Base-by-base conservation (phyloP, 2,888 invertebrate species). In the Entomobrya multifasciata region DNA sequence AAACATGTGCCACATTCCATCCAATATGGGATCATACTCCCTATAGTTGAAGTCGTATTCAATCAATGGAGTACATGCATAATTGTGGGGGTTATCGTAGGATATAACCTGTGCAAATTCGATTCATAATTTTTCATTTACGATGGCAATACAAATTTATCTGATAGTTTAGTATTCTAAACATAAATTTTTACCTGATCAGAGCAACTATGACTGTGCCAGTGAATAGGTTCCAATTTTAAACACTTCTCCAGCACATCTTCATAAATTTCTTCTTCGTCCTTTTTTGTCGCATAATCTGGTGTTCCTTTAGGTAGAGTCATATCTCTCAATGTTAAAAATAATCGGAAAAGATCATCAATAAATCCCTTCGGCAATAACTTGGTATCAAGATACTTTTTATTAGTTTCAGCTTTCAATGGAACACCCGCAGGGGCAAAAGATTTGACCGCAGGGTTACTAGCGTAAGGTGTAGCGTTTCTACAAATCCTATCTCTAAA, bases 1-100 rank as follows among this genome's bases (percentile, higher is more conserved):
- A 22, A 83, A 83, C 83, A 83, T 83, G 49, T 76, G 83, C 83
- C 83, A 83, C 47, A 83, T 74, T 0, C 47, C 20, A 25, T 83
- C 83, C 0, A 83, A 13, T 49, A 83, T 44, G 1, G 83, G 83
- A 15, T 83, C 83, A 25, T 62, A 65, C 0, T 62, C 10, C 65
- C 10, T 76, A 4, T 49, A 6, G 17, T 83, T 83, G 25, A 76
- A 83, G 52, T 65, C 83, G 17, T 65, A 83, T 17, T 83, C 52
- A 11, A 27, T 27, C 22, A 62, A 13, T 8, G 76, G 74, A 15
- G 52, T 65, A 10, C 83, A 83, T 4, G 83, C 83, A 44, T 57
- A 83, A 25, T 83, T 83, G n/a, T 83, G 74, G 5, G 47, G 47
- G 1, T 30, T 10, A 22, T 52, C 76, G 17, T 41, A 8, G 11